A percentile compares a stretch with the other conserved stretches of the same genome.
Evolutionary conservation across 2,888 invertebrate species (phyloP).

Genomic region (Merodon equestris): DNA sequence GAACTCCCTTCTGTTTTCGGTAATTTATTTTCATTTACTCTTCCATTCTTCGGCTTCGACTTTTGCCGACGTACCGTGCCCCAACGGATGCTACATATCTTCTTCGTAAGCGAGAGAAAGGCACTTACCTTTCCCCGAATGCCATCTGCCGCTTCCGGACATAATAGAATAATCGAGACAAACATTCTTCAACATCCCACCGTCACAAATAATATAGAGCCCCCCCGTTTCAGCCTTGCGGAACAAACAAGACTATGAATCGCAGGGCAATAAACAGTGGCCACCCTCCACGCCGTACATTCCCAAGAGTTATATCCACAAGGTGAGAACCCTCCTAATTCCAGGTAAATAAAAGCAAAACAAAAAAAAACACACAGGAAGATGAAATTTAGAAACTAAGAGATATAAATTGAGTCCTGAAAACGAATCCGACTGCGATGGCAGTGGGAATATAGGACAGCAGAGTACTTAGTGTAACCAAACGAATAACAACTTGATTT

Average conservation of each 20-base stretch:
- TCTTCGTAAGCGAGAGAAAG: constrained; percentile 10
- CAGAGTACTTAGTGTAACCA: constrained; percentile 12
- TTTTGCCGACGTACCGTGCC: background rate
- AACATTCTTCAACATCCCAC: constrained; percentile 33
- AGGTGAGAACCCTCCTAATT: constrained; percentile 41
- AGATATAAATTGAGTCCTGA: constrained; percentile 33
- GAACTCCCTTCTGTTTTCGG: background rate
- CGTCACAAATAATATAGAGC: too few species aligned
- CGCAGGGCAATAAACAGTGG: constrained; percentile 37
- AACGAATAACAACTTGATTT: constrained; percentile 68
- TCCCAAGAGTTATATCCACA: constrained; percentile 19
- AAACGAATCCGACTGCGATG: constrained; percentile 5
- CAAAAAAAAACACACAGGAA: background rate
- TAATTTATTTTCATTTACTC: constrained; percentile 38
- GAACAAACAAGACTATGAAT: constrained; percentile 2
- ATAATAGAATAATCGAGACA: constrained; percentile 56
- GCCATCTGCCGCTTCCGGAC: constrained; percentile 44
- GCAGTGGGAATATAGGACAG: background rate
- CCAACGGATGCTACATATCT: constrained; percentile 27
- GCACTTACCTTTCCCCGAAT: constrained; percentile 52
- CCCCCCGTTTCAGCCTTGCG: too few species aligned
- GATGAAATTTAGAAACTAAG: constrained; percentile 3
- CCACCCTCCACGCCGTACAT: constrained; percentile 15
- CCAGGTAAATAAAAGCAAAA: constrained; percentile 13
- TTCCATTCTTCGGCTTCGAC: too few species aligned